Conservation (phyloP, 2,888 invertebrate genomes). For the Pyrrhosoma nymphula region DNA sequence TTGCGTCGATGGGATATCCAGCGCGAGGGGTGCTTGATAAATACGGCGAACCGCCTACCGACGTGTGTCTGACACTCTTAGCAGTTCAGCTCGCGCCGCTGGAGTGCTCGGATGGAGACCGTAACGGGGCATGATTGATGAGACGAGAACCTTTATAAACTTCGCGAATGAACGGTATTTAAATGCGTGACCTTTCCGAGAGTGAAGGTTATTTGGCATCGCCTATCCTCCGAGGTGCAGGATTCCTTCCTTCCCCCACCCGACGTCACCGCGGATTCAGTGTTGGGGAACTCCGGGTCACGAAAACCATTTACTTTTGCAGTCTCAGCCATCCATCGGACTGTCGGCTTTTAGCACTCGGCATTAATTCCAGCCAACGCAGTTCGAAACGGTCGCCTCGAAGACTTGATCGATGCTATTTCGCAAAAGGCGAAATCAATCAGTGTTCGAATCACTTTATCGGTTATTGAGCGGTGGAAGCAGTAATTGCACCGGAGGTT, state of each 20-base stretch:
- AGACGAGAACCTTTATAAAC: slow-evolving; percentile 43
- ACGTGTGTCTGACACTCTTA: background rate
- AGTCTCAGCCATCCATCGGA: background rate
- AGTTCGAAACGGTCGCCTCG: background rate
- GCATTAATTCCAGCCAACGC: background rate
- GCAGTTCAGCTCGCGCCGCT: background rate
- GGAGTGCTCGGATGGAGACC: slow-evolving; percentile 16
- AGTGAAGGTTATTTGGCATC: slow-evolving; percentile 29
- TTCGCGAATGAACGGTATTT: slow-evolving; percentile 36
- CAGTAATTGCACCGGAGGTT: background rate
- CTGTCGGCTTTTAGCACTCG: slow-evolving; percentile 12
- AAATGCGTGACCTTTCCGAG: slow-evolving; percentile 60
- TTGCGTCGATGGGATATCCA: background rate
- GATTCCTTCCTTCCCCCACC: background rate
- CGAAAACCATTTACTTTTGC: background rate
- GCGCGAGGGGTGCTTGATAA: background rate
- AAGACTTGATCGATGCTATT: background rate
- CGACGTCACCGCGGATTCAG: slow-evolving; percentile 3
- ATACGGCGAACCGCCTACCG: background rate
- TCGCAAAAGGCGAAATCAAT: background rate
- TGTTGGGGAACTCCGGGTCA: background rate
- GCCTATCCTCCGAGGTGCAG: background rate
- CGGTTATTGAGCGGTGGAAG: background rate
- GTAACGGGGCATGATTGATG: slow-evolving; percentile 47
- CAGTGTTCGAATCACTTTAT: background rate